Conservation (phyloP, 2,797 vertebrate genomes). For the Tapera naevia region DNA sequence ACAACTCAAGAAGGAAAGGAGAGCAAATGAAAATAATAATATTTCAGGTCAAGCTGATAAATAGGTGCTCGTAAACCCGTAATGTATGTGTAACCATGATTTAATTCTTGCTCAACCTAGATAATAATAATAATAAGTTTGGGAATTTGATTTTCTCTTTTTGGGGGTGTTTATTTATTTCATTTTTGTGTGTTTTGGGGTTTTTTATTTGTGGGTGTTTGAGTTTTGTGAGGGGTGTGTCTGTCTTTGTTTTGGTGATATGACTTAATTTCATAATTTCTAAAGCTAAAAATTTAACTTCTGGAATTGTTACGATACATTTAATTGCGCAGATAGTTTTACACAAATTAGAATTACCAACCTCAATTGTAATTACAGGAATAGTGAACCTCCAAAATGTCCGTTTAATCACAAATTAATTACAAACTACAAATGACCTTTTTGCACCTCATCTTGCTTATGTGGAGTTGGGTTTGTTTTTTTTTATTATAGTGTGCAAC, state of each 20-base stretch:
- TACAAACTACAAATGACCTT: background rate
- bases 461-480: background rate
- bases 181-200: background rate
- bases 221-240: too few relatives aligned
- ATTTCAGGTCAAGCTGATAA: background rate
- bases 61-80: background rate
- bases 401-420: background rate
- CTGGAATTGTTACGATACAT: background rate
- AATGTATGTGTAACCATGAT: background rate
- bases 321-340: background rate
- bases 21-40: background rate
- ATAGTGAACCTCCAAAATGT: background rate
- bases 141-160: fast-evolving
- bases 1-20: background rate
- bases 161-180: fast-evolving
- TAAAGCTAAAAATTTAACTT: background rate
- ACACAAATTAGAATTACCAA: background rate
- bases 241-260: too few relatives aligned
- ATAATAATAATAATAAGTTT: background rate
- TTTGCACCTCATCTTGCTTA: background rate
- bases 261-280: background rate
- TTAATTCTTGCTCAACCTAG: background rate
- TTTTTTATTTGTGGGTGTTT: background rate
- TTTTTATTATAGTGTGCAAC: background rate
- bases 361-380: background rate